Evolutionary conservation across 2,797 vertebrate genomes (phyloP).

Genomic region (Tragelaphus oryx): DNA sequence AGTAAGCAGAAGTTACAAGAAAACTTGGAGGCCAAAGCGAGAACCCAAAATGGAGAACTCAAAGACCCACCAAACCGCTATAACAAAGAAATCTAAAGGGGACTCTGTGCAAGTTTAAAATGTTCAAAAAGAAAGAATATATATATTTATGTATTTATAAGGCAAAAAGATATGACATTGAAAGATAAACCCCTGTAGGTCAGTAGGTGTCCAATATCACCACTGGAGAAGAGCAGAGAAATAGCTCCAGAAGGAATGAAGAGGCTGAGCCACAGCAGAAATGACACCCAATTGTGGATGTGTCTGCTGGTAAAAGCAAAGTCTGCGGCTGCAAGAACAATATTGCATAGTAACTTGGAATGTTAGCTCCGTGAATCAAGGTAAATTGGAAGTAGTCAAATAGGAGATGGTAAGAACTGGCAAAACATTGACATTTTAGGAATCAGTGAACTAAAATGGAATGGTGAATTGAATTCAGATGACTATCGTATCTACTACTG

Average conservation of each 20-base stretch:
- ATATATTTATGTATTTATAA: not conserved
- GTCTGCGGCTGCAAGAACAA: not conserved
- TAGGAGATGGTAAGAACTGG: not conserved
- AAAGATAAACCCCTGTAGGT: not conserved
- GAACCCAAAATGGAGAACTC: not conserved
- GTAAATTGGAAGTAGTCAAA: not conserved
- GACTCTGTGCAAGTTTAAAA: not conserved
- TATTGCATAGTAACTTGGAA: not conserved
- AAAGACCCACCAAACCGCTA: not conserved
- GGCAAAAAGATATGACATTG: not conserved
- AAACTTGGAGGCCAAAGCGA: not conserved
- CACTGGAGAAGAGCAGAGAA: not conserved
- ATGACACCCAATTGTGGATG: not conserved
- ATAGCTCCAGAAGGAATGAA: not conserved
- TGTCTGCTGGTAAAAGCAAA: not conserved
- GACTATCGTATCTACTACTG: accelerated
- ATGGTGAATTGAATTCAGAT: not conserved
- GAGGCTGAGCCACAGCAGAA: not conserved
- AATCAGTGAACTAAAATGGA: not conserved
- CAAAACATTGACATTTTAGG: not conserved
- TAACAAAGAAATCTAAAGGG: not conserved
- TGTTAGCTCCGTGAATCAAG: not conserved
- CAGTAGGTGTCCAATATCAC: not conserved
- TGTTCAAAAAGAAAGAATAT: not conserved
- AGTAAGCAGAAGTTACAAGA: not conserved